Evolutionary conservation across 2,888 invertebrate genomes (phyloP), one percentile per base, ranked within the genome.

Genomic region (Willowsia nigromaculata): DNA sequence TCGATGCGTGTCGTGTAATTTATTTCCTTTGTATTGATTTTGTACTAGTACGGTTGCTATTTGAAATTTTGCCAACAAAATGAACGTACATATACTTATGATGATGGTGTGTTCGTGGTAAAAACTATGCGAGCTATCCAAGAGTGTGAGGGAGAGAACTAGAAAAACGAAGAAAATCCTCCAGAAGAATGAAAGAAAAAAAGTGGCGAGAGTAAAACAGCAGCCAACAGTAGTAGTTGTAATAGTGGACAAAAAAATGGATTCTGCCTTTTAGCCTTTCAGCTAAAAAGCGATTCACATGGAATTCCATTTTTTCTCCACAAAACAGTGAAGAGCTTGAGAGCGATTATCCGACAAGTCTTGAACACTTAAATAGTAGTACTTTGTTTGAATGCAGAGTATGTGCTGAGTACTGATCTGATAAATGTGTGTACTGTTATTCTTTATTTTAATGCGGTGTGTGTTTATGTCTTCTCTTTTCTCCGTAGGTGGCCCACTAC

Each of bases 401-500:
- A 50, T 76, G 50, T 76, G 76, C 15, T 74, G 74, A 74, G n/a
- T 27, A 47, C 47, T 11, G n/a, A n/a, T 40, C 37, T 33, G 2
- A 22, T 53, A 22, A 62, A 33, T 37, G 22, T 50, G 11, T 30
- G 33, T 62, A 62, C 11, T 13, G 56, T 59, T 68, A 13, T 27
- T 53, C 1, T 30, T 6, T 74, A 0, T 1, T 74, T 47, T 9
- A 25, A 53, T 37, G 6, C 50, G n/a, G 22, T 59, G 53, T 78
- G 50, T 30, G 18, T 76, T 47, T 78, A 33, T 85, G 13, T 25
- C 56, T 82, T 62, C 68, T 90, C 62, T 50, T 74, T 85, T 78
- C 88, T 90, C 93, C 93, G 0, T 94, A 96, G 96, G 93, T 98
- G 98, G 98, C 97, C 97, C 59, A 96, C 97, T 92, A 98, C 98